Percentiles rank a stretch among this genome's conserved stretches.
Conservation (phyloP, 2,113 vertebrate species). For the Perca fluviatilis region DNA sequence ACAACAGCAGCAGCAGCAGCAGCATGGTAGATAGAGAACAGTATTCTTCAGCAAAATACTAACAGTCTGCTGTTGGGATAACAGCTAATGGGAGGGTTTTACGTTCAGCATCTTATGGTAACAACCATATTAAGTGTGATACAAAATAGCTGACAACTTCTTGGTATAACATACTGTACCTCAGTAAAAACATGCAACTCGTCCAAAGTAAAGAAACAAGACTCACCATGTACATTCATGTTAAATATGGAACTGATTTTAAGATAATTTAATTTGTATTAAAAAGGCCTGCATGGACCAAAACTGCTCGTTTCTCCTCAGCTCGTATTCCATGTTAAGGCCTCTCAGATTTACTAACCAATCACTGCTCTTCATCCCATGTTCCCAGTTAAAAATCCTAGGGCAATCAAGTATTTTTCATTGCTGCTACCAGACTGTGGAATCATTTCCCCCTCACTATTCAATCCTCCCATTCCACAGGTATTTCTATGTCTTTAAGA, state of each 20-base stretch:
- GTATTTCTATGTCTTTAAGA: background rate
- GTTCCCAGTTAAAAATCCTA: slow-evolving; percentile 1
- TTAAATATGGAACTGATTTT: background rate
- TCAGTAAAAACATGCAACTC: background rate
- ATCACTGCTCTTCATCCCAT: background rate
- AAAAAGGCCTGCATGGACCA: background rate
- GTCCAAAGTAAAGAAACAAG: background rate
- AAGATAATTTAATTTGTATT: background rate
- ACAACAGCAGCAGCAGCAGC: slow-evolving; percentile 41
- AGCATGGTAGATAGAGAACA: slow-evolving; percentile 22
- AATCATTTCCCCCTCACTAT: background rate
- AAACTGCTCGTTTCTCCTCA: background rate
- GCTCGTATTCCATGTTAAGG: background rate
- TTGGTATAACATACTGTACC: background rate
- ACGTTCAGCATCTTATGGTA: slow-evolving; percentile 18
- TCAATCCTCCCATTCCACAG: background rate
- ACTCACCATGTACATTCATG: background rate
- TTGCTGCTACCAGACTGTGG: background rate
- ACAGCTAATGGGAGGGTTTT: slow-evolving; percentile 22
- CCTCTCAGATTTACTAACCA: background rate
- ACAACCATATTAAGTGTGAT: background rate
- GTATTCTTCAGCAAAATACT: slow-evolving; percentile 44
- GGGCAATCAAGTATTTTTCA: background rate
- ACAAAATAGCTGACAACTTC: background rate
- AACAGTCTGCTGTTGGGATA: slow-evolving; percentile 33